phyloP scores from a whole-genome alignment of 1,140 invertebrate genomes.

The Harpegnathos saltator region DNA sequence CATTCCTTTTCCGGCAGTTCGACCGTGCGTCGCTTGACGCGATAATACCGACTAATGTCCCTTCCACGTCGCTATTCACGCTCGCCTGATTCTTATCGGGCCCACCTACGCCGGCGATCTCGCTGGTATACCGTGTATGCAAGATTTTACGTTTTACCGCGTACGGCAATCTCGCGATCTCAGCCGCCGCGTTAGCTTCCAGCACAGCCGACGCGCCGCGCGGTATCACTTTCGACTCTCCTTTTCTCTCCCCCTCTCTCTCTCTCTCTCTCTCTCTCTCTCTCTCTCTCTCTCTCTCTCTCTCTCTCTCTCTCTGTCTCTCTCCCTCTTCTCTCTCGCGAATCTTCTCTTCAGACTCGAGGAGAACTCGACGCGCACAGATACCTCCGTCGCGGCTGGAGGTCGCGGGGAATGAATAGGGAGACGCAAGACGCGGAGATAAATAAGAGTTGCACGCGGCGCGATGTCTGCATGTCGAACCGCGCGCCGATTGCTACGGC shows the following conservation, averaged over 20 bases:
- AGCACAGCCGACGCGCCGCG: neutral
- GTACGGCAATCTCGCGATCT: slow-evolving; percentile 23
- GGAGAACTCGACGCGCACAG: neutral
- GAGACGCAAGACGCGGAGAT: neutral
- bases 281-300: too few relatives aligned
- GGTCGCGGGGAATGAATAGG: neutral
- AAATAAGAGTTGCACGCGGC: neutral
- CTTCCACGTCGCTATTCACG: slow-evolving; percentile 76
- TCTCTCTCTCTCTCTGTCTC: too few relatives aligned
- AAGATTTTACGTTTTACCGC: slow-evolving; percentile 30
- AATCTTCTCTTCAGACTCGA: neutral
- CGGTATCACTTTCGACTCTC: too few relatives aligned
- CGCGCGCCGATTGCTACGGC: too few relatives aligned
- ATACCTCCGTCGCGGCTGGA: too few relatives aligned
- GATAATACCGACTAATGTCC: slow-evolving; percentile 81
- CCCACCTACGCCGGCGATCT: slow-evolving; percentile 15
- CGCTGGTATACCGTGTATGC: neutral
- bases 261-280: too few relatives aligned
- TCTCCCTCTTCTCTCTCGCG: too few relatives aligned
- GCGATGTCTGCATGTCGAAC: neutral
- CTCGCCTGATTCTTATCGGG: slow-evolving; percentile 76
- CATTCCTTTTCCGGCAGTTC: slow-evolving; percentile 83
- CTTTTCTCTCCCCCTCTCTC: too few relatives aligned
- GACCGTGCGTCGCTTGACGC: slow-evolving; percentile 81
- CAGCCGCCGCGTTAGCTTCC: slow-evolving; percentile 10